These are phyloP conservation scores for Aphelocoma californica DNA, from an alignment of 2,797 vertebrate genomes.

Conservation along the genomic window DNA sequence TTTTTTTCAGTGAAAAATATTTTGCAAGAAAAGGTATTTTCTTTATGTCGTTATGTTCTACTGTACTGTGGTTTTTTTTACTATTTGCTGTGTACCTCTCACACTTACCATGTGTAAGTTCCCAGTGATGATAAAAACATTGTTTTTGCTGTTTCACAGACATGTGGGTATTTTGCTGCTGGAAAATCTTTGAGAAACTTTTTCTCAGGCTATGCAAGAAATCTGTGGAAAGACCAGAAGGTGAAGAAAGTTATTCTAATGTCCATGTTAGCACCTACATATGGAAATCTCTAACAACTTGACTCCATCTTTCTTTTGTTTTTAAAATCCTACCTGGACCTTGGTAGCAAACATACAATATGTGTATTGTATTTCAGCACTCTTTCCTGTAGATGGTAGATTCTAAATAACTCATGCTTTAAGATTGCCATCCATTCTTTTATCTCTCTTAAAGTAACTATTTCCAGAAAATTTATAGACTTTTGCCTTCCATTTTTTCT, in stretches of 20 bases:
- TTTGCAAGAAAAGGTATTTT: not conserved
- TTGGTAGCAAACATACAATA: not conserved
- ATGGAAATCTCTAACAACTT: not conserved
- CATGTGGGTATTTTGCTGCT: not conserved
- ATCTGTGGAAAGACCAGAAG: not conserved
- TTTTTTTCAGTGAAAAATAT: not conserved
- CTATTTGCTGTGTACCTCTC: not conserved
- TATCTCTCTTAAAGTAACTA: not conserved
- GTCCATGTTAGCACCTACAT: not conserved
- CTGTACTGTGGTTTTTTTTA: accelerated
- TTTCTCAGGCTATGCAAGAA: not conserved
- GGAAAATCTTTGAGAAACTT: not conserved
- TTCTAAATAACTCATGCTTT: not conserved
- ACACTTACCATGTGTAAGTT: not conserved
- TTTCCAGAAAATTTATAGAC: not conserved
- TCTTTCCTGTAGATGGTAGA: not conserved
- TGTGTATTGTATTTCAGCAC: not conserved
- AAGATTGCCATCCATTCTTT: not conserved
- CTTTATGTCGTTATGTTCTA: not conserved
- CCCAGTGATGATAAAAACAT: not conserved
- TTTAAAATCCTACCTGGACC: not conserved
- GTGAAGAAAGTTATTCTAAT: not conserved
- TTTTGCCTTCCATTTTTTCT: not conserved
- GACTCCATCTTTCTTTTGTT: not conserved
- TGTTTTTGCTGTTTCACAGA: not conserved